Conservation (phyloP, 2,888 invertebrate genomes). For the Synanthedon tipuliformis region DNA sequence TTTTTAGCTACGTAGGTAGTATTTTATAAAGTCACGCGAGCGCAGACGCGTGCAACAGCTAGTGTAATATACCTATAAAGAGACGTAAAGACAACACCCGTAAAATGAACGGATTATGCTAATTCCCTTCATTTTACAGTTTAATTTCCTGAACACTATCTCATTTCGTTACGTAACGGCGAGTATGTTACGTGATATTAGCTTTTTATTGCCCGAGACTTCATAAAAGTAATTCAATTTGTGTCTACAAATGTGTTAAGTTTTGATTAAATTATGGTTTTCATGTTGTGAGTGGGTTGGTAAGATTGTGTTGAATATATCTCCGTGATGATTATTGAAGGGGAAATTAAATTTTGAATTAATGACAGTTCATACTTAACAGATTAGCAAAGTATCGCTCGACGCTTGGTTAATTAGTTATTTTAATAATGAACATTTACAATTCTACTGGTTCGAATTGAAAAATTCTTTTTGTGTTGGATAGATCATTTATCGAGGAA, state of each 20-base stretch:
- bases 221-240: slow-evolving; percentile 39
- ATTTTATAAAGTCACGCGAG: neutral
- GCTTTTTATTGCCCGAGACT: slow-evolving; percentile 32
- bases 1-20: too few relatives aligned
- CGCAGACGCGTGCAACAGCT: too few relatives aligned
- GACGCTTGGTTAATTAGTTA: too few relatives aligned
- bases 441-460: too few relatives aligned
- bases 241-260: slow-evolving; percentile 25
- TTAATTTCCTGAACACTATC: slow-evolving; percentile 60
- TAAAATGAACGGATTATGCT: slow-evolving; percentile 20
- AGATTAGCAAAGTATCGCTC: too few relatives aligned
- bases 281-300: neutral
- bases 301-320: neutral
- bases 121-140: slow-evolving; percentile 49
- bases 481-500: too few relatives aligned
- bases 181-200: slow-evolving; percentile 30
- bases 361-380: too few relatives aligned
- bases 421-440: too few relatives aligned
- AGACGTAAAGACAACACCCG: too few relatives aligned
- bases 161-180: slow-evolving; percentile 38
- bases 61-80: too few relatives aligned
- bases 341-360: too few relatives aligned
- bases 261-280: slow-evolving; percentile 34
- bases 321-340: neutral
- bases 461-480: too few relatives aligned